phyloP scores from a whole-genome alignment of 2,113 vertebrate species.

The Amphiprion ocellaris region DNA sequence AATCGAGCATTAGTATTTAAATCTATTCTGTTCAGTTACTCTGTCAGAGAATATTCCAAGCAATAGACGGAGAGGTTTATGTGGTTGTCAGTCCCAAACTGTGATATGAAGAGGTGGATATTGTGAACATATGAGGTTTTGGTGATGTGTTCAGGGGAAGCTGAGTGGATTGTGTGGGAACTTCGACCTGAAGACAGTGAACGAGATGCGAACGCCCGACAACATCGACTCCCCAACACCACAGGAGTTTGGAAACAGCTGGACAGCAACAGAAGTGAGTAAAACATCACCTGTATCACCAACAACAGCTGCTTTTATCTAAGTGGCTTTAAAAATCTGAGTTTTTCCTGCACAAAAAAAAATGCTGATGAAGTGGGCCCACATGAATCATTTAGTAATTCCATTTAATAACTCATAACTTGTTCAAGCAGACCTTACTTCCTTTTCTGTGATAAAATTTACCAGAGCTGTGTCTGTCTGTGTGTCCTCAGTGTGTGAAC shows the following conservation, averaged over 20 bases:
- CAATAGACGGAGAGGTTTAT: too few relatives aligned
- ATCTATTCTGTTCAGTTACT: too few relatives aligned
- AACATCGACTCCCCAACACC: conserved; percentile 92
- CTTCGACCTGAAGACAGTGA: conserved; percentile 95
- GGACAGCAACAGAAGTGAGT: conserved; percentile 89
- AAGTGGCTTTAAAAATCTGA: too few relatives aligned
- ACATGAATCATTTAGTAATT: too few relatives aligned
- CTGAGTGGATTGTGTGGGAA: conserved; percentile 94
- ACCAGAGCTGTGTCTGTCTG: background rate
- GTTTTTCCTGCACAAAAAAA: too few relatives aligned
- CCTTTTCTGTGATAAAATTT: too few relatives aligned
- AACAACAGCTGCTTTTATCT: background rate
- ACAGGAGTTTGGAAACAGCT: conserved; percentile 97
- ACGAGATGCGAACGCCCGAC: conserved; percentile 95
- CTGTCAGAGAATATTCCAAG: background rate
- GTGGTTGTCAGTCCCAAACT: background rate
- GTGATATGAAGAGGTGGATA: background rate
- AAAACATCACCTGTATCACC: background rate
- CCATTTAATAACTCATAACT: too few relatives aligned
- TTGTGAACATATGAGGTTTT: background rate
- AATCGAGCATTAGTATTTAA: too few relatives aligned
- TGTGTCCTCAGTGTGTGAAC: conserved; percentile 89
- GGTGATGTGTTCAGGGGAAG: conserved; percentile 83
- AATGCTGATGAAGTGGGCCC: too few relatives aligned
- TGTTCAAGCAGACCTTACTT: too few relatives aligned